Evolutionary conservation across 2,888 invertebrate species (phyloP), one percentile per base, ranked within the genome.

Genomic region (Sarcophaga variegata): DNA sequence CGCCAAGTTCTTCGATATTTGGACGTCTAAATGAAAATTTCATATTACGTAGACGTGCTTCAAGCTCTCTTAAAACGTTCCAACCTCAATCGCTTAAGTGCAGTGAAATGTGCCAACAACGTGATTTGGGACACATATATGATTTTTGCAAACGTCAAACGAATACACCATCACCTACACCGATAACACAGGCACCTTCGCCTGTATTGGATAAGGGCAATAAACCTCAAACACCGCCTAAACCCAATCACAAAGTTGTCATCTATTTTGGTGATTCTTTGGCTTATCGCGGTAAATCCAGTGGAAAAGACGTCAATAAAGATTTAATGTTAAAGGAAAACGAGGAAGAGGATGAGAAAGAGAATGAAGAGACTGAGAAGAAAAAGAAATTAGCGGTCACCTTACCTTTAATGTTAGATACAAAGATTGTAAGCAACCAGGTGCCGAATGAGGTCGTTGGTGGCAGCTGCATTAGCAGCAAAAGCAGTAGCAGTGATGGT

Each of bases 211-310:
- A 88, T 76, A 74, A 76, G 66, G 81, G 80, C 17, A 60, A 54
- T 22, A 86, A 82, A 71, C 64, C 79, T 93, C 93, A 88, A 94
- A 94, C 88, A 60, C 69, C 87, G 69, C 67, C 88, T 81, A 92
- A 91, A 79, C 90, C 91, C 81, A 92, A 92, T 89, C 96, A 96
- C 90, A 96, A 95, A 93, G 96, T 96, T n/a, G 95, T 96, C 71
- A 96, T 96, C 89, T 96, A 96, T 91, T 96, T 96, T 89, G 96
- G 96, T 54, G 96, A 96, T 90, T 95, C 96, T 3, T 95, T 95
- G 60, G 91, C 91, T 60, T 90, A 90, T 89, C 89, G 90, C 47
- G 87, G 88, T 74, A 89, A 89, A 67, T 72, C 62, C 11, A 86
- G 75, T 75, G 75, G 72, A 83, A 54, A 27, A 12, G 79, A 83